Evolutionary conservation across 2,113 vertebrate species (phyloP).

Genomic region (Pungitius pungitius): DNA sequence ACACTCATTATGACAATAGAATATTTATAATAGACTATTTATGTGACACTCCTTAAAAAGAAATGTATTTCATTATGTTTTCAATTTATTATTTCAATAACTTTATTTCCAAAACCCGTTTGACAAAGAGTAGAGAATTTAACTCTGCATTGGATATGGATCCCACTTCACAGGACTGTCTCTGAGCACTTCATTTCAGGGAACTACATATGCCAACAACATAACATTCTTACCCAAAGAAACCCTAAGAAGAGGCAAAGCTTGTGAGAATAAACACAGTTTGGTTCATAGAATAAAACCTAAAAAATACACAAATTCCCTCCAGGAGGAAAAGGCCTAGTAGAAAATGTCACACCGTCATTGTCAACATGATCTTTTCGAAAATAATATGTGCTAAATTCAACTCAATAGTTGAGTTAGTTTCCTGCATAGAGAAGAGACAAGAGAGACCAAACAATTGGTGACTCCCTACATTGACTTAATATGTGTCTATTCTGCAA

Average conservation of each 20-base stretch:
- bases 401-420: neutral
- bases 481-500: neutral
- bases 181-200: neutral
- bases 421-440: neutral
- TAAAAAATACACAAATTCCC: neutral
- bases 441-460: neutral
- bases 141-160: neutral
- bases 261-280: neutral
- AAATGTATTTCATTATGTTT: neutral
- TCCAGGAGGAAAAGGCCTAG: neutral
- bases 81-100: too few species aligned
- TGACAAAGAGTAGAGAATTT: neutral
- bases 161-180: neutral
- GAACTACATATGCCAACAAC: neutral
- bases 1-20: neutral
- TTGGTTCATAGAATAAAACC: neutral
- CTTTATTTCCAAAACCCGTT: neutral
- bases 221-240: neutral
- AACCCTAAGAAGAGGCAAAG: neutral
- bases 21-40: neutral
- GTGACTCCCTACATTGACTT: neutral
- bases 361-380: neutral
- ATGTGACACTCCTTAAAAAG: too few species aligned
- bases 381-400: neutral
- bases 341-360: neutral